These are phyloP conservation scores for Ganaspis brasiliensis DNA, from an alignment of 2,888 invertebrate species.

Conservation along the genomic window DNA sequence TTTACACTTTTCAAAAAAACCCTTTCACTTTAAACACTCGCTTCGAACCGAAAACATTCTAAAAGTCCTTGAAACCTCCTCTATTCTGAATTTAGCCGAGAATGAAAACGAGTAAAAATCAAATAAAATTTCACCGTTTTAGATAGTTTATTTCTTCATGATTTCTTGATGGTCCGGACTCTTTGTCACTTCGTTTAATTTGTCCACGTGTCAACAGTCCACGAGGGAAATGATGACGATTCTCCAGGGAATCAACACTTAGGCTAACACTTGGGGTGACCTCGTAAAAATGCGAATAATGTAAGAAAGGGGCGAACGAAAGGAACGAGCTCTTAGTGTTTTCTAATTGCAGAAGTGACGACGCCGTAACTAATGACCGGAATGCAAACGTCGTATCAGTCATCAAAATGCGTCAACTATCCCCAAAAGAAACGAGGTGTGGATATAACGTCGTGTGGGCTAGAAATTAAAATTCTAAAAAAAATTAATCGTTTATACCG, in stretches of 20 bases:
- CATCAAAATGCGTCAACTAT: constrained; percentile 66
- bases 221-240: constrained; percentile 48
- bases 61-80: no score
- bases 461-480: neutral
- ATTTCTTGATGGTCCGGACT: neutral
- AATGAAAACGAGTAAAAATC: constrained; percentile 20
- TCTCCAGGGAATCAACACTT: constrained; percentile 56
- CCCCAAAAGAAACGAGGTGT: constrained; percentile 65
- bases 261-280: constrained; percentile 47
- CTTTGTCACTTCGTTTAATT: constrained; percentile 43
- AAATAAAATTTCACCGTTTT: neutral
- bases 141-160: neutral
- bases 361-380: constrained; percentile 78
- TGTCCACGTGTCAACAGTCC: constrained; percentile 48
- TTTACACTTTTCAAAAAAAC: no score
- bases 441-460: constrained; percentile 56
- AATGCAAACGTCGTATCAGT: constrained; percentile 74
- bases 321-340: constrained; percentile 68
- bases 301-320: constrained; percentile 43
- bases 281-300: constrained; percentile 58
- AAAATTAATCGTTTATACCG: neutral
- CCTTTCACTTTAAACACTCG: no score
- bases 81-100: constrained; percentile 3
- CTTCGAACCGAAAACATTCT: no score
- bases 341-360: constrained; percentile 79